Evolutionary conservation across 1,140 invertebrate species (phyloP).

Genomic region (Homarus americanus): DNA sequence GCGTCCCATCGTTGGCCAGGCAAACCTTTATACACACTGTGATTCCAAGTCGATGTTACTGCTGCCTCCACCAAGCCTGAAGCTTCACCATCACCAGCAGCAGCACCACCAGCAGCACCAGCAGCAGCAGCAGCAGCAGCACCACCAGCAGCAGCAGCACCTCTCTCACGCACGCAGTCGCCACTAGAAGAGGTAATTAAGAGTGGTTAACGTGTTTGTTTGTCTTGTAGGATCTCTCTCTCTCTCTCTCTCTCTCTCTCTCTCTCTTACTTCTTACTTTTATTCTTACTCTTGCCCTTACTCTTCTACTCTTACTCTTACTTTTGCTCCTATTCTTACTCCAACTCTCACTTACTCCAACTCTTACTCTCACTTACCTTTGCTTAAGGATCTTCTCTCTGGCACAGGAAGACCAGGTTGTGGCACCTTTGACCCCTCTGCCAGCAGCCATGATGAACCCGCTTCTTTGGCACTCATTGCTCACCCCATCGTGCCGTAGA

Average conservation of each 20-base stretch:
- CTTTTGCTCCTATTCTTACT: too few species aligned
- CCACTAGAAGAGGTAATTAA: neutral
- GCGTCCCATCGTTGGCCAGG: conserved; percentile 85
- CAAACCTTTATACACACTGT: neutral
- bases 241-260: neutral
- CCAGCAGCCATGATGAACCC: conserved; percentile 93
- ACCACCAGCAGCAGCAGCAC: neutral
- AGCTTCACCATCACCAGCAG: neutral
- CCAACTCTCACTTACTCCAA: neutral
- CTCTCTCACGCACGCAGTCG: neutral
- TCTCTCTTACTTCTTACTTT: neutral
- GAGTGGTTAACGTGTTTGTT: neutral
- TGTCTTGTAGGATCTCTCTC: neutral
- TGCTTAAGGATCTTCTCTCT: conserved; percentile 49
- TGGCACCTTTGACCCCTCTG: conserved; percentile 87
- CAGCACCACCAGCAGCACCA: neutral
- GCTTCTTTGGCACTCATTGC: conserved; percentile 87
- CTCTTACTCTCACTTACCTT: conserved; percentile 39
- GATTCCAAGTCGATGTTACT: conserved; percentile 16
- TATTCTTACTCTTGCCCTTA: neutral
- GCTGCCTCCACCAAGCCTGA: too few species aligned
- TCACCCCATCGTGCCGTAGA: conserved; percentile 89
- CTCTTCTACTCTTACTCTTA: neutral
- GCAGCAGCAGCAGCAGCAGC: neutral
- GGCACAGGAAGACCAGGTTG: conserved; percentile 88